Evolutionary conservation across 2,113 vertebrate genomes (phyloP), one percentile per base, ranked within the genome.

Genomic region (Ceyx melanurus): DNA sequence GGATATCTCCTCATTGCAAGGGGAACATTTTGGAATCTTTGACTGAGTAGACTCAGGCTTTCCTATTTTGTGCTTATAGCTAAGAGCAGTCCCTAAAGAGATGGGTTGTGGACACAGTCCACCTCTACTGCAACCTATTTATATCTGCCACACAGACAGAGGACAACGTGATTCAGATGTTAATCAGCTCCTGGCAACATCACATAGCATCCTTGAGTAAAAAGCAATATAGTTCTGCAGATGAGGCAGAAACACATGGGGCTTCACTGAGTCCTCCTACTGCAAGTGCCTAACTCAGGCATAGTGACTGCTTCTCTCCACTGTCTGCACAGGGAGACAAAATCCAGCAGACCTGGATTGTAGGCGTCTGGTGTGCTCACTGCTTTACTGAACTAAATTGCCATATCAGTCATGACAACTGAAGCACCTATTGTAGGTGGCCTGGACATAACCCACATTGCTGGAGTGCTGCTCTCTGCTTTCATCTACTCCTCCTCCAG

Each of bases 111-210:
- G 83, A 96, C 70, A 54, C 45, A 84, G 78, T 62, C 77, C 50
- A 84, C 74, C 77, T 78, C 77, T 78, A 42, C 58, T 93, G 77
- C 73, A 90, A 42, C 81, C 88, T 92, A 61, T 93, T 95, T 89
- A 53, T 90, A 86, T 77, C 89, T 70, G 70, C 60, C 48, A 48
- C 13, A 72, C 37, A 83, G 81, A 48, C 35, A 89, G 58, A 89
- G 82, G 71, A 88, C 82, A 82, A 72, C 3, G 42, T 88, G 82
- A 82, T 91, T 91, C 71, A 79, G 66, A 81, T 89, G 62, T 72
- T 94, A 90, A 91, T 94, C 92, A 60, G 76, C 40, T 95, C 65
- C 91, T 94, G 89, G 83, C 73, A 90, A 48, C 37, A 53, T 70
- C 54, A 73, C 46, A 20, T 42, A 70, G 37, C 51, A 76, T 90